A percentile compares a stretch with the other conserved stretches of the same genome.
phyloP scores from a whole-genome alignment of 2,888 invertebrate genomes.

The Drosophila falleni region DNA sequence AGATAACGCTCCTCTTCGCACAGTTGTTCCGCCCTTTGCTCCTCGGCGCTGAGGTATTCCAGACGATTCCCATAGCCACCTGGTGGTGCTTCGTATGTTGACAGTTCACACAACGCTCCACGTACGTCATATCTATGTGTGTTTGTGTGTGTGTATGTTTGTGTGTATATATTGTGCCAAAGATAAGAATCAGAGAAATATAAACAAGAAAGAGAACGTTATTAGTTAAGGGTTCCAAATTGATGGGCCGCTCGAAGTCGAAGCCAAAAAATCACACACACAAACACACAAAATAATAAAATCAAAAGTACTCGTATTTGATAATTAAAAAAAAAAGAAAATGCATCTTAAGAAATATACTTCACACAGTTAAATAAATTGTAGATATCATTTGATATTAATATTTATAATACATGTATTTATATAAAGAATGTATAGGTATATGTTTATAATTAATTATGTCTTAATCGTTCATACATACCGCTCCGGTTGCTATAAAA shows the following conservation, averaged over 20 bases:
- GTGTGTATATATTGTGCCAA: constrained; percentile 46
- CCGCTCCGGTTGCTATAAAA: constrained; percentile 82
- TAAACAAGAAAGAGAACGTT: constrained; percentile 56
- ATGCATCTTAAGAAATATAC: constrained; percentile 30
- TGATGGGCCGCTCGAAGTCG: constrained; percentile 13
- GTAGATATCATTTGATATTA: constrained; percentile 16
- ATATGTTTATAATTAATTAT: constrained; percentile 35
- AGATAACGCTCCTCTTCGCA: constrained; percentile 98
- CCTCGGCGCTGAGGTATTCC: constrained; percentile 89
- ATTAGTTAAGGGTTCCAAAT: constrained; percentile 41
- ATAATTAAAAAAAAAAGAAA: constrained; percentile 32
- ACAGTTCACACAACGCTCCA: constrained; percentile 95
- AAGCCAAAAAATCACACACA: constrained; percentile 5
- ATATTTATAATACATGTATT: constrained; percentile 16
- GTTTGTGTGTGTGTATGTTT: constrained; percentile 11
- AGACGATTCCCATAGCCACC: constrained; percentile 88
- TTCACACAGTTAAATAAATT: constrained; percentile 50
- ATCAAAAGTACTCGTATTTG: constrained; percentile 6
- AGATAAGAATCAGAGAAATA: constrained; percentile 74
- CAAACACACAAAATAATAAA: constrained; percentile 11
- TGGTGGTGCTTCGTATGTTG: constrained; percentile 91
- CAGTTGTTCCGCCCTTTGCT: constrained; percentile 93
- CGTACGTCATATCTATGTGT: constrained; percentile 95
- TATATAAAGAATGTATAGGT: constrained; percentile 21
- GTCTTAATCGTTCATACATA: constrained; percentile 74